phyloP scores from a whole-genome alignment of 2,888 invertebrate species.

The Volucella inanis region DNA sequence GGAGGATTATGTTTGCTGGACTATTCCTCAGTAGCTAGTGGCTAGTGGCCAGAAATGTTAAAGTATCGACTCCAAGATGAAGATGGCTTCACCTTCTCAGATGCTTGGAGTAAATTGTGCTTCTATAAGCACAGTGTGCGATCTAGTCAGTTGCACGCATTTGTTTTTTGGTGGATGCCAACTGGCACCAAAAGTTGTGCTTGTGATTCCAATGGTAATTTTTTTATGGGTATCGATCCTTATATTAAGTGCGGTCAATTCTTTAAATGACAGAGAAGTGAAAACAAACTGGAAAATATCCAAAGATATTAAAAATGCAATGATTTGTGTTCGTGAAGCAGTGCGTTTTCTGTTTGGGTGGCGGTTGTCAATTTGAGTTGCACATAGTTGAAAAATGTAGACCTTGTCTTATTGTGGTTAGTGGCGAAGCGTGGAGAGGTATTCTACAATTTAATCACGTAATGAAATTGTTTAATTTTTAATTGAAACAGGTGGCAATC shows the following conservation, averaged over 20 bases:
- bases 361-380: conserved; percentile 26
- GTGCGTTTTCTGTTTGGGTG: conserved; percentile 13
- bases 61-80: conserved; percentile 29
- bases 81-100: conserved; percentile 62
- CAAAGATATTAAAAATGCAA: conserved; percentile 42
- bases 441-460: conserved; percentile 58
- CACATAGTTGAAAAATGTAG: conserved; percentile 15
- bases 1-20: conserved; percentile 22
- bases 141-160: conserved; percentile 26
- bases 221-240: conserved; percentile 42
- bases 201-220: conserved; percentile 14
- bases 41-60: conserved; percentile 17
- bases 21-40: conserved; percentile 5
- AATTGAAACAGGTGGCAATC: conserved; percentile 36
- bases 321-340: conserved; percentile 27
- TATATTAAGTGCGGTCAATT: conserved; percentile 39
- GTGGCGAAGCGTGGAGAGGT: conserved; percentile 23
- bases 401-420: conserved; percentile 1
- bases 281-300: conserved; percentile 14
- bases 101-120: conserved; percentile 14
- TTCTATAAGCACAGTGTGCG: conserved; percentile 20
- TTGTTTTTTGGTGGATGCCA: conserved; percentile 34
- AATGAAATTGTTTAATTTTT: conserved; percentile 57
- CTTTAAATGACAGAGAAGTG: conserved; percentile 9
- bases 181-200: conserved; percentile 37